phyloP scores from a whole-genome alignment of 2,797 vertebrate species.

The Eupleurogrammus muticus region DNA sequence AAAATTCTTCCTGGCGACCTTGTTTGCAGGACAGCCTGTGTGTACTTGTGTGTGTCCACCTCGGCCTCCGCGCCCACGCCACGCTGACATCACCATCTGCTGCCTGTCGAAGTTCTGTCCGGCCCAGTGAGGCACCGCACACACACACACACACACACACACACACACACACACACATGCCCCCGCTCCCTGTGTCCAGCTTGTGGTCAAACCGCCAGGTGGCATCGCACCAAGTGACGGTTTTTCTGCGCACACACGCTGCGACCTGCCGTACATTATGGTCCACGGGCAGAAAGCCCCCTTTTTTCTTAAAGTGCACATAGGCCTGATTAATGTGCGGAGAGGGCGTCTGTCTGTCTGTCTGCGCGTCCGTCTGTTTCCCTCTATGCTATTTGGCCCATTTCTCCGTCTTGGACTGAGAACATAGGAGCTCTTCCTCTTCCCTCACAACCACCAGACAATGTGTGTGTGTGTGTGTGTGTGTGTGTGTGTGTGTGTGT shows the following conservation, averaged over 20 bases:
- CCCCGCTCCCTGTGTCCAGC: slow-evolving; percentile 46
- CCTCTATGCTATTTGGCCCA: slow-evolving; percentile 53
- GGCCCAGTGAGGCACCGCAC: slow-evolving; percentile 59
- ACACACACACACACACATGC: slow-evolving; percentile 13
- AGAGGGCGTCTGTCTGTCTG: slow-evolving; percentile 41
- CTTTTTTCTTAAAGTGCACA: slow-evolving; percentile 37
- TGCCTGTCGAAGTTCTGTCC: slow-evolving; percentile 70
- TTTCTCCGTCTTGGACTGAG: slow-evolving; percentile 48
- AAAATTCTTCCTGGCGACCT: slow-evolving; percentile 36
- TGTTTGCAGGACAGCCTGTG: slow-evolving; percentile 26
- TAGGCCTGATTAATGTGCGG: slow-evolving; percentile 40
- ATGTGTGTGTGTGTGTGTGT: slow-evolving; percentile 27
- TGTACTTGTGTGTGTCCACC: slow-evolving; percentile 51
- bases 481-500: slow-evolving; percentile 32
- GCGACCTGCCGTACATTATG: slow-evolving; percentile 38
- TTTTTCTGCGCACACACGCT: slow-evolving; percentile 53
- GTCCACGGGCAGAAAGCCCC: slow-evolving; percentile 43
- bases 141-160: slow-evolving; percentile 43
- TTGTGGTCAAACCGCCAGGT: slow-evolving; percentile 72
- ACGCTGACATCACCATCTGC: slow-evolving; percentile 80
- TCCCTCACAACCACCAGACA: slow-evolving; percentile 31
- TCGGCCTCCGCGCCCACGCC: slow-evolving; percentile 56
- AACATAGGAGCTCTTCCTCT: slow-evolving; percentile 50
- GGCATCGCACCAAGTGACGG: slow-evolving; percentile 67
- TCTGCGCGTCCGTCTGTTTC: slow-evolving; percentile 59